phyloP scores from a whole-genome alignment of 2,113 vertebrate species.

The Helogale parvula region DNA sequence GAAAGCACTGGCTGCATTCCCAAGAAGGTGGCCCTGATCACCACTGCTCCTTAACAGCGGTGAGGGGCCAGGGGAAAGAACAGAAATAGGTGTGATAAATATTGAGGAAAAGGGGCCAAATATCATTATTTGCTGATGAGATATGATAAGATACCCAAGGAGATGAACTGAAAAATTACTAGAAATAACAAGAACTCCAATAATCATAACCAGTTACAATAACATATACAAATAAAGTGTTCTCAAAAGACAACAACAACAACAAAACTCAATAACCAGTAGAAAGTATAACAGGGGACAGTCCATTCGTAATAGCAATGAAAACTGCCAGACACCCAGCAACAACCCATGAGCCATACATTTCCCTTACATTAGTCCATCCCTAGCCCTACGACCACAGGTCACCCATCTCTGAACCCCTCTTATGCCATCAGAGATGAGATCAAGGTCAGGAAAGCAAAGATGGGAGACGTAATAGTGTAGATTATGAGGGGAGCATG shows the following conservation, averaged over 20 bases:
- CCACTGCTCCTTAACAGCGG: background rate
- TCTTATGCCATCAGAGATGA: background rate
- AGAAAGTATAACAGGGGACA: background rate
- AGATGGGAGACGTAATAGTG: background rate
- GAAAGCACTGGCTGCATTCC: background rate
- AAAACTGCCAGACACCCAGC: background rate
- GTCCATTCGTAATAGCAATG: background rate
- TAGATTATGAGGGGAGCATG: background rate
- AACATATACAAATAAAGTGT: background rate
- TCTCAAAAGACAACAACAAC: background rate
- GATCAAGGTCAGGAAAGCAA: background rate
- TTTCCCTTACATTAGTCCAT: background rate
- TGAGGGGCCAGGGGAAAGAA: background rate
- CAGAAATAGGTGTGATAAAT: background rate
- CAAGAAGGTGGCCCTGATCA: background rate
- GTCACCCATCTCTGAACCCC: background rate
- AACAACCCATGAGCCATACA: background rate
- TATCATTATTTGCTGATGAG: background rate
- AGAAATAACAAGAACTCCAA: conserved; percentile 1
- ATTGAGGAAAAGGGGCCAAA: background rate
- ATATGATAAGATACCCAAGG: background rate
- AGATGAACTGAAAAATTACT: background rate
- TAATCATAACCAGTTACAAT: background rate
- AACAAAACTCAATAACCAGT: background rate
- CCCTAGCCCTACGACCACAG: background rate